These are phyloP conservation scores for Pangasius larnaudii DNA, from an alignment of 2,797 vertebrate species.

Conservation along the genomic window DNA sequence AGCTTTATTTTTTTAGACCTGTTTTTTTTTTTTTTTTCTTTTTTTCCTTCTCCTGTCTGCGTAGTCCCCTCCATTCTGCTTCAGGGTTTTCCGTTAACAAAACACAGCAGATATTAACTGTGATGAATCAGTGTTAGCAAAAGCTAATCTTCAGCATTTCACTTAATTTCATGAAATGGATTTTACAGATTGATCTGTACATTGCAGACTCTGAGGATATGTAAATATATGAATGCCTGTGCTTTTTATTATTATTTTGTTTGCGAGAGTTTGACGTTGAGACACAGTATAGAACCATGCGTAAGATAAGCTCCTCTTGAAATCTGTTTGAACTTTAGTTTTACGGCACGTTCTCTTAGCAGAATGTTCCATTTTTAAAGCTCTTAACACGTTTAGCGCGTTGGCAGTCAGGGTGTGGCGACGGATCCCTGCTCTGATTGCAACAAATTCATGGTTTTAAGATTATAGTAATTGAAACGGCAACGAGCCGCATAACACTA, in stretches of 20 bases:
- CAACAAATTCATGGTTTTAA: constrained; percentile 3
- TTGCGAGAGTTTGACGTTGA: constrained; percentile 14
- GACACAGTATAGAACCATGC: constrained; percentile 42
- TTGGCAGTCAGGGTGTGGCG: neutral
- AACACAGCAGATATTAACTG: constrained; percentile 60
- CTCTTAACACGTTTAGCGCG: constrained; percentile 53
- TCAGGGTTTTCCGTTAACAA: constrained; percentile 62
- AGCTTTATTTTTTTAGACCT: constrained; percentile 85
- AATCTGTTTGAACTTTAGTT: constrained; percentile 59
- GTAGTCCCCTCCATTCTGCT: constrained; percentile 62
- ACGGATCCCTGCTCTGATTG: constrained; percentile 4
- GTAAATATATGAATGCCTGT: constrained; percentile 12
- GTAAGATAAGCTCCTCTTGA: constrained; percentile 49
- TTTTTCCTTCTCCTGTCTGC: constrained; percentile 54
- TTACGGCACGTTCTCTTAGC: constrained; percentile 56
- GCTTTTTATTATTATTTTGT: neutral
- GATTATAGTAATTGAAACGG: constrained; percentile 29
- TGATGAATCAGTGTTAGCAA: constrained; percentile 65
- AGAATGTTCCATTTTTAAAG: constrained; percentile 66
- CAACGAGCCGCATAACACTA: constrained; percentile 41
- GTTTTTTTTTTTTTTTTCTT: constrained; percentile 62
- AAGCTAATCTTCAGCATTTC: constrained; percentile 65
- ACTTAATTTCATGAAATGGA: constrained; percentile 63
- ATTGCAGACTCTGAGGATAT: constrained; percentile 58
- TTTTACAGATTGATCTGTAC: constrained; percentile 63